A percentile compares a stretch with the other conserved stretches of the same genome.
phyloP scores from a whole-genome alignment of 2,888 invertebrate genomes.

The Leptarthrus brevirostris region DNA sequence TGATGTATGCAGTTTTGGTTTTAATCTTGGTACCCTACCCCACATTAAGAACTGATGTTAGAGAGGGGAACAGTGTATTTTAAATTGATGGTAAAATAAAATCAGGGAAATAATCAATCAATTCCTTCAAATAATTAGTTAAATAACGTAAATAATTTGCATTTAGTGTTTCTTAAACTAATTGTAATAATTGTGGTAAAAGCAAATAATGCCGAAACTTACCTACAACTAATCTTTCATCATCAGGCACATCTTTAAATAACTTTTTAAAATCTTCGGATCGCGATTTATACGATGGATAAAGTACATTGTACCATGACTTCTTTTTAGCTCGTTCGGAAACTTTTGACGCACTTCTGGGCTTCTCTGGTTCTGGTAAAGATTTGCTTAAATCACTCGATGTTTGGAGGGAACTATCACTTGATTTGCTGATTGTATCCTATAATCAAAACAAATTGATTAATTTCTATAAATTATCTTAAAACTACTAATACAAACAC shows the following conservation, averaged over 20 bases:
- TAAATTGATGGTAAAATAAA: no score
- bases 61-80: no score
- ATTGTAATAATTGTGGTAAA: no score
- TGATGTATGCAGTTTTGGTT: no score
- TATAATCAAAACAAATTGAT: constrained; percentile 46
- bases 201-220: no score
- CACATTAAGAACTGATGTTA: no score
- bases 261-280: constrained; percentile 92
- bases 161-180: no score
- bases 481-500: background rate
- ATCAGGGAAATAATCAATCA: no score
- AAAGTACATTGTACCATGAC: constrained; percentile 86
- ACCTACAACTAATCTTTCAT: constrained; percentile 94
- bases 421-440: constrained; percentile 57
- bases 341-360: constrained; percentile 63
- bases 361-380: constrained; percentile 56
- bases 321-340: constrained; percentile 78
- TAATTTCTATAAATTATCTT: background rate
- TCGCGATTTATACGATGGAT: constrained; percentile 93
- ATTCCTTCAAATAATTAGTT: no score
- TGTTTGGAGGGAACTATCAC: constrained; percentile 56
- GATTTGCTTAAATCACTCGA: constrained; percentile 36
- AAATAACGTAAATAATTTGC: no score
- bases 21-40: no score
- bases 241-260: constrained; percentile 90